Percentiles rank a stretch among this genome's conserved stretches.
phyloP scores from a whole-genome alignment of 2,113 vertebrate species.

The Zosterops hypoxanthus region DNA sequence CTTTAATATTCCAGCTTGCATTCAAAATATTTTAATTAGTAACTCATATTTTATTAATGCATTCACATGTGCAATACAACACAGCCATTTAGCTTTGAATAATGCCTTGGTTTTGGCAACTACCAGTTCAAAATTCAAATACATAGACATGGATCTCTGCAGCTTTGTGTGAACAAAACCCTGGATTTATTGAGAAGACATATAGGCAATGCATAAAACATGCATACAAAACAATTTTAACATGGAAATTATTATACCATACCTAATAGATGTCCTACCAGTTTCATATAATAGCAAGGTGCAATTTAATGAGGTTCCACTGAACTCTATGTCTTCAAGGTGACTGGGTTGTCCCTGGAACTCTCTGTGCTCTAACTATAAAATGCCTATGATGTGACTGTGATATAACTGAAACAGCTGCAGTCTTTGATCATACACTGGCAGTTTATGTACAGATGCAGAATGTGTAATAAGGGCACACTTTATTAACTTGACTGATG shows the following conservation, averaged over 20 bases:
- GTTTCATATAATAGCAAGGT: not conserved
- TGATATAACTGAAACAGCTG: conserved; percentile 27
- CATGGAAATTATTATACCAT: not conserved
- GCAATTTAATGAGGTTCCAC: not conserved
- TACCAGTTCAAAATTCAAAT: not conserved
- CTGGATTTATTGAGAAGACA: not conserved
- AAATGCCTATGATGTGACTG: not conserved
- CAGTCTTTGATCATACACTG: conserved; percentile 44
- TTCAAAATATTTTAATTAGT: not conserved
- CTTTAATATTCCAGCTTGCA: not conserved
- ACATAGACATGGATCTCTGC: not conserved
- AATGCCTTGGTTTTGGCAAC: not conserved
- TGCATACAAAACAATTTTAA: not conserved
- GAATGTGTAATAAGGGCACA: conserved; percentile 25
- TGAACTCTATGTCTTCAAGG: not conserved
- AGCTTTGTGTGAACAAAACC: not conserved
- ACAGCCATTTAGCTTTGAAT: not conserved
- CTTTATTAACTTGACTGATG: conserved; percentile 67
- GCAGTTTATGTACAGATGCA: conserved; percentile 16
- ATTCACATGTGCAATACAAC: not conserved
- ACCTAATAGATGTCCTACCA: not conserved
- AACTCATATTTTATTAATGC: not conserved
- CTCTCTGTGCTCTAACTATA: not conserved
- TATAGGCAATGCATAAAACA: not conserved
- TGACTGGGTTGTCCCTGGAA: not conserved